Base-by-base conservation (phyloP, 2,888 invertebrate species). In the Anthophora plumipes region DNA sequence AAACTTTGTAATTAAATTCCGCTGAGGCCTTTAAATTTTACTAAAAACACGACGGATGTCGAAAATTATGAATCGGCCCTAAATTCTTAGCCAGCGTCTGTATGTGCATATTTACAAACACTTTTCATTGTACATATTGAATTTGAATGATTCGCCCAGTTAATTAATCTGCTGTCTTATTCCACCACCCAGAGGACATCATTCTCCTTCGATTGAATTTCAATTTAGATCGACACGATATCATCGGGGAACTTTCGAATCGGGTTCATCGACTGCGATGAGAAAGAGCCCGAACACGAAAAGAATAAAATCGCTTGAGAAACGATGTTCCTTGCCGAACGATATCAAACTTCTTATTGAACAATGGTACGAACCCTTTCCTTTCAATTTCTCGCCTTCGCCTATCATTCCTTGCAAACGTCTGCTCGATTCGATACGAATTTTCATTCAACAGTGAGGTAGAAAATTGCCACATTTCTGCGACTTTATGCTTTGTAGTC, bases 91-190 rank as follows among this genome's bases (percentile, higher is more conserved):
- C n/a, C n/a, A n/a, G n/a, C n/a, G n/a, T n/a, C n/a, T n/a, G n/a
- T n/a, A n/a, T n/a, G n/a, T n/a, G n/a, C n/a, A n/a, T 31, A 31
- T 31, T 31, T 31, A 31, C 31, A 3, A 31, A 31, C 31, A 1
- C 31, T 31, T 31, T 31, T 31, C 31, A 4, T 31, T 31, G 31
- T 20, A 64, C 46, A 20, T 31, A 41, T n/a, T 52, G 31, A 61
- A 61, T 55, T 54, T 20, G 37, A 54, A 39, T 72, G 70, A 69
- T 70, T 78, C 75, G 63, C 48, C n/a, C 31, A 4, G 31, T 61
- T 60, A 17, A n/a, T 39, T 60, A 37, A 12, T 41, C 11, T 8
- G 20, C 3, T 20, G 37, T 2, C 7, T 4, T 9, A 20, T 54
- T 25, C 54, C 22, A 8, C 25, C 14, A 25, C 25, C 11, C 0